A percentile compares a stretch with the other conserved stretches of the same genome.
Conservation (phyloP, 1,140 invertebrate species). For the Agrilus planipennis region DNA sequence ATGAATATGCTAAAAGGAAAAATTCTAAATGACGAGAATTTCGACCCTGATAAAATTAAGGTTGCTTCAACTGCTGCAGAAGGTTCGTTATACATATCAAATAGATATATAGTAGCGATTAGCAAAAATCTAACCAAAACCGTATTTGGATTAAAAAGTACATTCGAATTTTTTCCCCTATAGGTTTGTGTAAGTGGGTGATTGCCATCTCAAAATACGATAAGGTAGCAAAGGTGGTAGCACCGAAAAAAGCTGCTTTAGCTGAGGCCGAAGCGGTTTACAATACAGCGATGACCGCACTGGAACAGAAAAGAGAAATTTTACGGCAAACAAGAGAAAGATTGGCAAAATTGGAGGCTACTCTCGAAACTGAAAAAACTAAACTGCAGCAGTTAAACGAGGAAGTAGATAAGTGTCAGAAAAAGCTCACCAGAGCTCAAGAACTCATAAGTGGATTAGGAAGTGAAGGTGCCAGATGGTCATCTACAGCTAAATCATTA, state of each 20-base stretch:
- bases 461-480: constrained; percentile 75
- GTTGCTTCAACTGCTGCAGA: constrained; percentile 64
- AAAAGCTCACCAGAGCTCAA: constrained; percentile 83
- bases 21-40: constrained; percentile 70
- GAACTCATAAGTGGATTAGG: constrained; percentile 82
- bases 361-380: constrained; percentile 45
- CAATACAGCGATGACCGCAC: constrained; percentile 48
- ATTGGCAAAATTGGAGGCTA: constrained; percentile 55
- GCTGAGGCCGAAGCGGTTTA: constrained; percentile 56
- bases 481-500: constrained; percentile 59
- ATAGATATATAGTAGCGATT: too few relatives aligned
- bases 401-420: constrained; percentile 78
- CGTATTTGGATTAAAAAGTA: too few relatives aligned
- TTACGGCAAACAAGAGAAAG: constrained; percentile 53
- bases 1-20: constrained; percentile 78
- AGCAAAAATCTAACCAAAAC: too few relatives aligned
- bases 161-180: too few relatives aligned
- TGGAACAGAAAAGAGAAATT: constrained; percentile 64
- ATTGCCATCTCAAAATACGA: constrained; percentile 88
- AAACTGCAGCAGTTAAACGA: constrained; percentile 54
- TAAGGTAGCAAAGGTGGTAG: constrained; percentile 77
- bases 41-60: constrained; percentile 86
- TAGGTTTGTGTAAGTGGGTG: constrained; percentile 80
- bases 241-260: constrained; percentile 69
- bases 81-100: constrained; percentile 41